A percentile compares a stretch with the other conserved stretches of the same genome.
Conservation (phyloP, 2,888 invertebrate genomes). For the Gibbula magus region DNA sequence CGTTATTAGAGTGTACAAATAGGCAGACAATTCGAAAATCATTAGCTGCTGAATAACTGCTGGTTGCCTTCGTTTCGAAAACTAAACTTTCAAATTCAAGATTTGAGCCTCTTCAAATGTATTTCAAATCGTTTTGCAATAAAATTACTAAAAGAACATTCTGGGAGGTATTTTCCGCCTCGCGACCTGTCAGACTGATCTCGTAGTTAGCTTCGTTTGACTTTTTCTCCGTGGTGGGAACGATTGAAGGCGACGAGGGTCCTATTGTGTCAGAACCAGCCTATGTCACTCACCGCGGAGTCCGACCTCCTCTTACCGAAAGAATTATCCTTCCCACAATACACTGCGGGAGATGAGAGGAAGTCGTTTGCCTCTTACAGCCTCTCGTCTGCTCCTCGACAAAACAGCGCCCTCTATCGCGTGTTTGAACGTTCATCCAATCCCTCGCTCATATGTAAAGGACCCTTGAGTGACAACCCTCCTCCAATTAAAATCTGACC, state of each 20-base stretch:
- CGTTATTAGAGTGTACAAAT: no score
- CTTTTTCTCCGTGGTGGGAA: background rate
- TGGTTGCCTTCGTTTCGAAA: no score
- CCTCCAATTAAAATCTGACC: constrained; percentile 11
- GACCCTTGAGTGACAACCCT: background rate
- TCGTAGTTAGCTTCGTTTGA: constrained; percentile 1
- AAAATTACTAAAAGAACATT: background rate
- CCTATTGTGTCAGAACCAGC: background rate
- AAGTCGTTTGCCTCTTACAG: background rate
- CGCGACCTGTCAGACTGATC: background rate
- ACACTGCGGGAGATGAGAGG: background rate
- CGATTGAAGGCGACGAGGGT: background rate
- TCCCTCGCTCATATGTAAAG: constrained; percentile 2
- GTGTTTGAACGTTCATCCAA: constrained; percentile 15
- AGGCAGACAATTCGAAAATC: no score
- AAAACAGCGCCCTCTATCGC: constrained; percentile 5
- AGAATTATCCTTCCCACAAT: constrained; percentile 8
- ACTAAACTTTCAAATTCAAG: no score
- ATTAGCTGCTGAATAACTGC: no score
- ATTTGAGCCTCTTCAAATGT: no score
- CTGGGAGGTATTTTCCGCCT: background rate
- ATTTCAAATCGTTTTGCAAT: no score
- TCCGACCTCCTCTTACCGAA: background rate
- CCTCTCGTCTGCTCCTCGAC: constrained; percentile 8
- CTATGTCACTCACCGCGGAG: background rate